Percentiles rank a stretch among this genome's conserved stretches.
Conservation (phyloP, 53 echinoderm and acorn worm species). For the Astropecten irregularis region DNA sequence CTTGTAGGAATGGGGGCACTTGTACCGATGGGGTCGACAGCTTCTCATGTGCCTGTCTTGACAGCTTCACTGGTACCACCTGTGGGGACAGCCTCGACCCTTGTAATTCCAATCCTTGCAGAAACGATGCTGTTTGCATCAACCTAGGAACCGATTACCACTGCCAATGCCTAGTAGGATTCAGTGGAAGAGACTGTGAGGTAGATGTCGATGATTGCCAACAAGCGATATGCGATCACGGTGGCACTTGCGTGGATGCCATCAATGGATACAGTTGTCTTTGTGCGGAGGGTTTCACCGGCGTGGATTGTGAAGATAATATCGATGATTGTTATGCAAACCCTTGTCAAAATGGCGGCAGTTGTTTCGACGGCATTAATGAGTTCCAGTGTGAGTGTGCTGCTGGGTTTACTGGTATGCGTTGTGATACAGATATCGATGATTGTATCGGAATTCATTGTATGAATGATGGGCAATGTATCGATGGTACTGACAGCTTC, state of each 20-base stretch:
- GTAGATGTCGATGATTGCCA: constrained; percentile 73
- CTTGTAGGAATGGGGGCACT: constrained; percentile 42
- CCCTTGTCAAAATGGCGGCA: constrained; percentile 58
- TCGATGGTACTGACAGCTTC: constrained; percentile 54
- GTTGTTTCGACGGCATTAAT: constrained; percentile 53
- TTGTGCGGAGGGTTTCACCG: constrained; percentile 46
- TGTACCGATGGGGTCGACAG: constrained; percentile 30
- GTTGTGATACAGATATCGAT: constrained; percentile 46
- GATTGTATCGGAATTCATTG: constrained; percentile 60
- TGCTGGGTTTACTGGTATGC: constrained; percentile 55
- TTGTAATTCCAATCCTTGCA: constrained; percentile 69
- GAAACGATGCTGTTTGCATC: constrained; percentile 70
- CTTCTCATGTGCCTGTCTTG: constrained; percentile 46
- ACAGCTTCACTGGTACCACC: constrained; percentile 66
- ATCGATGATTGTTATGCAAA: constrained; percentile 58
- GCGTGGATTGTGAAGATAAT: constrained; percentile 57
- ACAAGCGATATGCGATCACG: constrained; percentile 54
- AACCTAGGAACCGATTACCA: constrained; percentile 65
- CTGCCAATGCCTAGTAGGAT: constrained; percentile 77
- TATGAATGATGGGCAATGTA: constrained; percentile 48
- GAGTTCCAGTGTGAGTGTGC: constrained; percentile 55
- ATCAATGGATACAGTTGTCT: constrained; percentile 55
- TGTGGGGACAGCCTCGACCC: constrained; percentile 74
- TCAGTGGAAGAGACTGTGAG: constrained; percentile 73
- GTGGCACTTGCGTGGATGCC: constrained; percentile 70